Evolutionary conservation across 2,888 invertebrate species (phyloP), one percentile per base, ranked within the genome.

Genomic region (Amphipoea oculea): DNA sequence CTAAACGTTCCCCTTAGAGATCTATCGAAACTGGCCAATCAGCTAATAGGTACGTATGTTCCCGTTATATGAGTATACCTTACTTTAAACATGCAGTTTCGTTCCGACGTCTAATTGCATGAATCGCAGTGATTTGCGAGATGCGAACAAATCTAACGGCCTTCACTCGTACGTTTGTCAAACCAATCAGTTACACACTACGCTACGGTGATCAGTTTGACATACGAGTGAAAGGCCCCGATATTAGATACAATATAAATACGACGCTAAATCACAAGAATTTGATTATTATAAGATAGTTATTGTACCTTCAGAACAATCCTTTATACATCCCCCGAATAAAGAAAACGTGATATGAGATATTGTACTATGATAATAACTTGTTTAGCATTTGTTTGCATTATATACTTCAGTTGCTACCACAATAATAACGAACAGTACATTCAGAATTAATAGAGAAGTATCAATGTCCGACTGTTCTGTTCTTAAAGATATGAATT

Each of bases 221-320:
- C 85, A 82, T n/a, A 57, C 62, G 48, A 76, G 85, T 72, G 82
- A 71, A 87, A 86, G 83, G 74, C 80, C 86, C 73, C 77, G 62
- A 69, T 73, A 77, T 82, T 78, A 85, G 68, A 69, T 86, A 85
- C 80, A 86, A 82, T 90, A 93, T 93, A 93, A 92, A 86, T 92
- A 93, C 90, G 89, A 92, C 89, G 91, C 94, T 95, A 93, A 92
- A 94, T 94, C 93, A 94, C 94, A 93, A 93, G 91, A 92, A 93
- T 89, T 91, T 91, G 82, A 90, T 91, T 90, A 91, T 90, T 93
- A 93, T 88, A 92, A 88, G 87, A 90, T 93, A 93, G 90, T 94
- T 94, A 94, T 94, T 94, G 93, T 94, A 93, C 92, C 88, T 86
- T 92, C 89, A 91, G 88, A 91, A 93, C 89, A 89, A 89, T 87